Conservation (phyloP, 2,797 vertebrate species). For the Sylvilagus floridanus region DNA sequence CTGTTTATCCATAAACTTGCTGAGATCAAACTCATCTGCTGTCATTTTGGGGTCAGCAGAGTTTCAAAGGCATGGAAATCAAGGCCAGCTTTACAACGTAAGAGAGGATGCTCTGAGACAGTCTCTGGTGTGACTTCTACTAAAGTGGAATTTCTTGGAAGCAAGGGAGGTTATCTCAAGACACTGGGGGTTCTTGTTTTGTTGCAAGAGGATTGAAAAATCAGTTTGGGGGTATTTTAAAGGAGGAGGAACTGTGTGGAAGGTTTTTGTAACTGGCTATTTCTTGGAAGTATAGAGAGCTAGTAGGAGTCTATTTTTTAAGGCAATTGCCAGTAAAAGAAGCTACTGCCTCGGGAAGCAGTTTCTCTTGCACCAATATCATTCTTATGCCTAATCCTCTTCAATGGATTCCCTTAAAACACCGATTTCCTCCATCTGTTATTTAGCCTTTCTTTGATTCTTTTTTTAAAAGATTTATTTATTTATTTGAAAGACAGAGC, state of each 20-base stretch:
- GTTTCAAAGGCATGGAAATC: constrained; percentile 30
- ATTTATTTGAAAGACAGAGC: too few relatives aligned
- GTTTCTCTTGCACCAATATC: not conserved
- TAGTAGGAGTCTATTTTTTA: not conserved
- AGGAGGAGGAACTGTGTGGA: not conserved
- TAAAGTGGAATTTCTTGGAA: not conserved
- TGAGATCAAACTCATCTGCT: not conserved
- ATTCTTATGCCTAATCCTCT: not conserved
- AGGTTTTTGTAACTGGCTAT: not conserved
- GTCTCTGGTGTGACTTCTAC: not conserved
- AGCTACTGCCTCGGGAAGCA: not conserved
- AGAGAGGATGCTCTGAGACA: not conserved
- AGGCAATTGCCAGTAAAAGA: not conserved
- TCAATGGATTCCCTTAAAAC: not conserved
- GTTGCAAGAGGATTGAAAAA: not conserved
- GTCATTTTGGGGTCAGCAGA: not conserved
- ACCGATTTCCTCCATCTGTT: not conserved
- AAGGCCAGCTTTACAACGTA: not conserved
- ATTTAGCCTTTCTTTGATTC: not conserved
- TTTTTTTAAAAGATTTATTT: not conserved
- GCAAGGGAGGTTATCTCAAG: not conserved
- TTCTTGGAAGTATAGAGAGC: not conserved
- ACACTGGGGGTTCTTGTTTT: not conserved
- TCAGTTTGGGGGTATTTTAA: not conserved
- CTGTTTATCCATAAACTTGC: constrained; percentile 20